Base-by-base conservation (phyloP, 2,113 vertebrate species). In the Odontesthes bonariensis region DNA sequence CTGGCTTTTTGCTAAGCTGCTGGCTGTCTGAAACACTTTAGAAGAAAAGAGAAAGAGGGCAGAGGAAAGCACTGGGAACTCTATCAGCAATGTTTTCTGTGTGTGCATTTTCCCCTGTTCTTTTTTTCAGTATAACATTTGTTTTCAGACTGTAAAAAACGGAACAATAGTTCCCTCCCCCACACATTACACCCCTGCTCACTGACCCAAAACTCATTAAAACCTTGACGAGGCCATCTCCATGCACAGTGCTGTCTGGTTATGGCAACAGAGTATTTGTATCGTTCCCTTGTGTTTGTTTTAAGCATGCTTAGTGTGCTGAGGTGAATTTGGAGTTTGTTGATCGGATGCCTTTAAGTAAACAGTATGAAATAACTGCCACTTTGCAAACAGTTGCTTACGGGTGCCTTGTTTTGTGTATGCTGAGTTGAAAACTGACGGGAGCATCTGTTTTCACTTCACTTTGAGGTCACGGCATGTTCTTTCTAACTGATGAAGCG, bases 381-480 rank as follows among this genome's bases (percentile, higher is more conserved):
- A 10, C 14, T 11, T 22, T 27, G 16, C 47, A 52, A 13, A 68
- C 14, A 69, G 23, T 33, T 19, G 17, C 19, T 75, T 66, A 19
- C 10, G 10, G 11, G 49, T 69, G 55, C 16, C 17, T 49, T 8
- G 8, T 49, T 66, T 63, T 46, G 33, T 56, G 35, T 47, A 33
- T 23, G 56, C 17, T 17, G 11, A 40, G 16, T 22, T 46, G 9
- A 20, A 10, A 16, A 9, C 35, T 53, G 10, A 47, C 54, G 7
- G 52, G 56, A 72, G 65, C 14, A 63, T 80, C 63, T 66, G 65
- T 63, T 86, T 83, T 72, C 38, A 67, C 31, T 80, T 31, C 38
- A 38, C 47, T 44, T 23, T 54, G 60, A 71, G 38, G 11, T 55
- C 65, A 55, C 11, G 14, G 17, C 5, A 56, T 31, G 13, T 27